Evolutionary conservation across 2,113 vertebrate genomes (phyloP).

Genomic region (Acrocephalus kingi): DNA sequence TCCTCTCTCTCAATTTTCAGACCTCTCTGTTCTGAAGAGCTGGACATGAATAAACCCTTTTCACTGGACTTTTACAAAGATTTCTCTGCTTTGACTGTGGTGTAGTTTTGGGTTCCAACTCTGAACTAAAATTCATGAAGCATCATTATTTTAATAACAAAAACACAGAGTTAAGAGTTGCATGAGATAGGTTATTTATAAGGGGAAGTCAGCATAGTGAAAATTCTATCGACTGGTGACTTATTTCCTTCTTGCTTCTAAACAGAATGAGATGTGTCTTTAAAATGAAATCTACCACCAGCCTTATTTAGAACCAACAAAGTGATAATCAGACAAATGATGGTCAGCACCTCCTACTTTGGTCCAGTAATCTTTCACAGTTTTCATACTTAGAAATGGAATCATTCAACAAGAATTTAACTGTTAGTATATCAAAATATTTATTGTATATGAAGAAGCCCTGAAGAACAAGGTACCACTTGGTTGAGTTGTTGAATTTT

Average conservation of each 20-base stretch:
- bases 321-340: neutral
- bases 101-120: neutral
- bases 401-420: neutral
- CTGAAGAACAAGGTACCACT: neutral
- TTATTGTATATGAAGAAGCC: neutral
- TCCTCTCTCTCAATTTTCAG: neutral
- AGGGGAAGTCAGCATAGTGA: neutral
- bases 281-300: neutral
- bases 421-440: neutral
- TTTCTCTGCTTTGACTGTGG: neutral
- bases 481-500: neutral
- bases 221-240: neutral
- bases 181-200: neutral
- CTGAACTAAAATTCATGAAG: neutral
- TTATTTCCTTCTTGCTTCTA: neutral
- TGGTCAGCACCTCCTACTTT: neutral
- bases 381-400: neutral
- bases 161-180: neutral
- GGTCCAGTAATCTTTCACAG: neutral
- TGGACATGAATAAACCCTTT: neutral
- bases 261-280: accelerated
- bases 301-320: neutral
- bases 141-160: neutral
- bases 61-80: neutral
- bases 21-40: neutral